phyloP scores from a whole-genome alignment of 2,113 vertebrate species.

The Panurus biarmicus region DNA sequence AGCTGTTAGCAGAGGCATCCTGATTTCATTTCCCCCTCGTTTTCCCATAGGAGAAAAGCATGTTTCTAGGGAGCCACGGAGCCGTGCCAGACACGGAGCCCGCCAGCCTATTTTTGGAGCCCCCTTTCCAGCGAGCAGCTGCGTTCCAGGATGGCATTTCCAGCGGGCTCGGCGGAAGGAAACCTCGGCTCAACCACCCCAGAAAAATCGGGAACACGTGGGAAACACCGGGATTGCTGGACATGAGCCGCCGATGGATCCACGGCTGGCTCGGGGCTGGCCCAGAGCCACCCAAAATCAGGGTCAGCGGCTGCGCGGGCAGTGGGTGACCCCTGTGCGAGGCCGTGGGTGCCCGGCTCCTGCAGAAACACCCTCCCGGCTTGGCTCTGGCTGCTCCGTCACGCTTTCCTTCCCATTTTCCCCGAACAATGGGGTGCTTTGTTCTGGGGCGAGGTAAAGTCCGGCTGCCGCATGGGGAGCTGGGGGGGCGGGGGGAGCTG shows the following conservation, averaged over 20 bases:
- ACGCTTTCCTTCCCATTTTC: background rate
- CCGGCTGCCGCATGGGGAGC: background rate
- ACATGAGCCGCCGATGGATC: rapidly evolving
- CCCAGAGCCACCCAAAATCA: background rate
- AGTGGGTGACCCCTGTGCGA: background rate
- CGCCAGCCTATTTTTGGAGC: background rate
- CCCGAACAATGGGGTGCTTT: background rate
- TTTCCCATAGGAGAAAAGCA: background rate
- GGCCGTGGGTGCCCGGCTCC: background rate
- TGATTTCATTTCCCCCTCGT: background rate
- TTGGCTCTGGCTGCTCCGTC: background rate
- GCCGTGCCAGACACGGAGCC: background rate
- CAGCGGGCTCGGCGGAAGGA: background rate
- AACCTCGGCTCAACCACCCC: background rate
- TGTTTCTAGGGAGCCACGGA: background rate
- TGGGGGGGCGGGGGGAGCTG: background rate
- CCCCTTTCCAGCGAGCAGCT: background rate
- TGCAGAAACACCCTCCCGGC: background rate
- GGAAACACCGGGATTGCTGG: background rate
- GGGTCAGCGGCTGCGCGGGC: background rate
- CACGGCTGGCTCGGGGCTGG: rapidly evolving
- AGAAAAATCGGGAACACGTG: background rate
- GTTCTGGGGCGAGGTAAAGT: background rate
- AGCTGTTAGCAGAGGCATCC: background rate
- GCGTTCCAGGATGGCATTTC: background rate